Percentiles rank a stretch among this genome's conserved stretches.
Evolutionary conservation across 2,113 vertebrate genomes (phyloP).

Genomic region (Procavia capensis): DNA sequence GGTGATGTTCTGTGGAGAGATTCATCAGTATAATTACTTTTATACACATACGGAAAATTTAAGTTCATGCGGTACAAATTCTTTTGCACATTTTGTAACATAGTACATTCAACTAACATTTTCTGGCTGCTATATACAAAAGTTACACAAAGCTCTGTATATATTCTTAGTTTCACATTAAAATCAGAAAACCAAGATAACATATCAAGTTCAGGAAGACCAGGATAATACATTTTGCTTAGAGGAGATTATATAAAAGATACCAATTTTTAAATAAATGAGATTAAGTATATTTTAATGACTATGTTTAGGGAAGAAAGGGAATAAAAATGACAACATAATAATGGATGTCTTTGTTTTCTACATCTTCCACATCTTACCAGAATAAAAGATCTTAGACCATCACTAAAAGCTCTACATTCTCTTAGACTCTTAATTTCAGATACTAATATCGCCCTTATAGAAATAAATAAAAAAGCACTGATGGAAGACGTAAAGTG

Average conservation of each 20-base stretch:
- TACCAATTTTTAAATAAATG: constrained; percentile 55
- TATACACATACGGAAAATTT: background rate
- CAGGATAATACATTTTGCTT: constrained; percentile 49
- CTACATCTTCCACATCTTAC: background rate
- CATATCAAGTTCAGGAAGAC: constrained; percentile 27
- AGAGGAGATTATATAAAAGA: constrained; percentile 30
- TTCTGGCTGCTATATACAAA: constrained; percentile 15
- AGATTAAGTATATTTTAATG: constrained; percentile 55
- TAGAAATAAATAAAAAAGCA: constrained; percentile 80
- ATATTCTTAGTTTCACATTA: constrained; percentile 55
- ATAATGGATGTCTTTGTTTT: constrained; percentile 57
- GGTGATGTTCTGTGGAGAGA: background rate
- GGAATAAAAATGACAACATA: constrained; percentile 62
- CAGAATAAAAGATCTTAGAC: constrained; percentile 54
- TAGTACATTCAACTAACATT: background rate
- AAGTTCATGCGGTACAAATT: background rate
- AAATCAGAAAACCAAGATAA: constrained; percentile 61
- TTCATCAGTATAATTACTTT: background rate
- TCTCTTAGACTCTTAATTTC: constrained; percentile 66
- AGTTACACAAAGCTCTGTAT: constrained; percentile 4
- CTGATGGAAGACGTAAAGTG: constrained; percentile 78
- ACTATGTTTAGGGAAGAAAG: constrained; percentile 33
- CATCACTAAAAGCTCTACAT: constrained; percentile 74
- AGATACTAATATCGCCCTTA: constrained; percentile 66
- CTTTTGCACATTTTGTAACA: background rate